Percentiles rank a stretch among this genome's conserved stretches.
Evolutionary conservation across 2,113 vertebrate species (phyloP).

Genomic region (Pavo muticus): DNA sequence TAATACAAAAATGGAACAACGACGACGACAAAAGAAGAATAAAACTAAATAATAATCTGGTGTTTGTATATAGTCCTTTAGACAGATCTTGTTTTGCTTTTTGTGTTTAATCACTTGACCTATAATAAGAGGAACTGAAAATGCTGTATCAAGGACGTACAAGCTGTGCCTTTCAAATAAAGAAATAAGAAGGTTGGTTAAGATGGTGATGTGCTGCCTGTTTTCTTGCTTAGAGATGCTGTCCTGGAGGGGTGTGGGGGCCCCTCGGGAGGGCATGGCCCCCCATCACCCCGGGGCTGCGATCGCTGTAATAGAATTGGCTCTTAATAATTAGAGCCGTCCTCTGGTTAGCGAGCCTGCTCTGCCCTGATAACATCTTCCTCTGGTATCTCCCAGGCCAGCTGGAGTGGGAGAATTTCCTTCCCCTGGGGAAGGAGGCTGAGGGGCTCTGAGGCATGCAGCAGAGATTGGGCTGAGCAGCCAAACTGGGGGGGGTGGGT

Average conservation of each 20-base stretch:
- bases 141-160: constrained; percentile 79
- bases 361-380: constrained; percentile 29
- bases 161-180: constrained; percentile 88
- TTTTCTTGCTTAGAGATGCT: neutral
- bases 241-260: neutral
- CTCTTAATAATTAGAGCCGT: constrained; percentile 15
- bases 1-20: constrained; percentile 9
- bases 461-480: too few relatives aligned
- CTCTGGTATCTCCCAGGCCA: neutral
- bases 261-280: constrained; percentile 2
- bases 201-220: neutral
- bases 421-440: neutral
- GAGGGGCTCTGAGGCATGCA: neutral
- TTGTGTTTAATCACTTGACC: constrained; percentile 78
- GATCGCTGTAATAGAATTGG: constrained; percentile 35
- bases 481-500: too few relatives aligned
- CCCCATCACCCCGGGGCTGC: neutral
- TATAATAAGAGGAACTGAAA: constrained; percentile 73
- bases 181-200: constrained; percentile 81
- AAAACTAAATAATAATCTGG: constrained; percentile 65
- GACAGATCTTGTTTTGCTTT: constrained; percentile 75
- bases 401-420: neutral
- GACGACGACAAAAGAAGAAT: neutral
- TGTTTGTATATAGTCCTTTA: constrained; percentile 82
- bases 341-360: constrained; percentile 13